Evolutionary conservation across 2,888 invertebrate species (phyloP).

Genomic region (Germaria angustata): DNA sequence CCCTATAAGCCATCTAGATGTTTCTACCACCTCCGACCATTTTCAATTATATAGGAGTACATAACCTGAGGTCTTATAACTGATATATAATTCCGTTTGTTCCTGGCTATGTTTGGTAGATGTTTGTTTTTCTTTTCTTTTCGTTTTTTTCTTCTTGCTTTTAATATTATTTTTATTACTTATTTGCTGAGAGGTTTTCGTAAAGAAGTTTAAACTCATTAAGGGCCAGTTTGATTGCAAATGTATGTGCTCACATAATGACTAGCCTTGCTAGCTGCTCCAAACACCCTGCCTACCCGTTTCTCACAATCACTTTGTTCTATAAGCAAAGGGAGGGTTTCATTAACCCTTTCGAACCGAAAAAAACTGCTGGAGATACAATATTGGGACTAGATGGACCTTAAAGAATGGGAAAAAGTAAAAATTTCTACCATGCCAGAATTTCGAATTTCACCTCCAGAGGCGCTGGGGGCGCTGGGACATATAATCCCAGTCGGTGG

Average conservation of each 20-base stretch:
- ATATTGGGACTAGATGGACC: too few relatives aligned
- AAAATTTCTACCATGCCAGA: too few relatives aligned
- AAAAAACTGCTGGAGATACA: too few relatives aligned
- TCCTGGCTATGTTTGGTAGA: slow-evolving; percentile 45
- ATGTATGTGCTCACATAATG: slow-evolving; percentile 36
- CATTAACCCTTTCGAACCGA: too few relatives aligned
- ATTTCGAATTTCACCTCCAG: too few relatives aligned
- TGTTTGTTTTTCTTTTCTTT: slow-evolving; percentile 15
- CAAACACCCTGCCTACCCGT: not conserved
- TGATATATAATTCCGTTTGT: slow-evolving; percentile 66
- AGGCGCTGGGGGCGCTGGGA: too few relatives aligned
- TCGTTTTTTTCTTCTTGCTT: slow-evolving; percentile 9
- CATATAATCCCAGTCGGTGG: too few relatives aligned
- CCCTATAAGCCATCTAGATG: not conserved
- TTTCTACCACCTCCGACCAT: not conserved
- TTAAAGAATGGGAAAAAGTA: too few relatives aligned
- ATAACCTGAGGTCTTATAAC: slow-evolving; percentile 57
- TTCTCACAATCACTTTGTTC: not conserved
- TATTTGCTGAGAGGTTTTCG: slow-evolving; percentile 49
- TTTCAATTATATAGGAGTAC: not conserved
- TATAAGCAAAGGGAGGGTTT: slow-evolving; percentile 50
- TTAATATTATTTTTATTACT: slow-evolving; percentile 51
- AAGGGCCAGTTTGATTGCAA: slow-evolving; percentile 55
- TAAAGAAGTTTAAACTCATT: slow-evolving; percentile 65
- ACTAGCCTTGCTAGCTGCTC: slow-evolving; percentile 20